Base-by-base conservation (phyloP, 2,797 vertebrate species). In the Myotis myotis region DNA sequence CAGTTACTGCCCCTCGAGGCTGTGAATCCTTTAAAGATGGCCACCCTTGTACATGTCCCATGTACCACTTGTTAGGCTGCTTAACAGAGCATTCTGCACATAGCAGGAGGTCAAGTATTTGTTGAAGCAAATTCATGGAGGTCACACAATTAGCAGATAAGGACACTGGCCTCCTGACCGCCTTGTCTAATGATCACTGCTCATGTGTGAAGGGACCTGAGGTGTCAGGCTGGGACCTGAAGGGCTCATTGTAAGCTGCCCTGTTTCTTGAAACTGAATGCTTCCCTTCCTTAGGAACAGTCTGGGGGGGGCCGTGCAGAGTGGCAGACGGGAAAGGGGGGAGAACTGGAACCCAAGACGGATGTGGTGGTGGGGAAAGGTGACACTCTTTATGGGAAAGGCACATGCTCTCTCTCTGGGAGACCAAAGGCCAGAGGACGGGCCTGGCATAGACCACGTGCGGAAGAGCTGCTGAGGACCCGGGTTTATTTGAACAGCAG, bases 401-500 rank as follows among this genome's bases (percentile, higher is more conserved):
- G 36, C 41, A 66, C 8, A 1, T 1, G 2, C 20, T 68, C 28
- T 87, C 19, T 22, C 55, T 66, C 76, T 15, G 33, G 47, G 44
- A 93, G 66, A 5, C 88, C 51, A 62, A 44, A 53, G 44, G 22
- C 64, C 2, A 25, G 89, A 44, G 30, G 20, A 8, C 0, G 1
- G 38, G 38, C 44, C 49, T 7, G 49, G 25, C 0, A 8, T 2
- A 2, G 68, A 23, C 53, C 4, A 10, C 0, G 12, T 3, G n/a
- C 47, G 5, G 19, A 20, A 84, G n/a, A 1, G 4, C n/a, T 49
- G 17, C 64, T 33, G 13, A 74, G 74, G 62, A 64, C 2, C 2
- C 5, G 64, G 87, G 84, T 95, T 93, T 81, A 95, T 87, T 89
- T 96, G 96, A 95, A 96, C 98, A 97, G 97, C 23, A 98, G 98